phyloP scores from a whole-genome alignment of 37 sponge, comb jelly and placozoan species.

The Amphimedon queenslandica region DNA sequence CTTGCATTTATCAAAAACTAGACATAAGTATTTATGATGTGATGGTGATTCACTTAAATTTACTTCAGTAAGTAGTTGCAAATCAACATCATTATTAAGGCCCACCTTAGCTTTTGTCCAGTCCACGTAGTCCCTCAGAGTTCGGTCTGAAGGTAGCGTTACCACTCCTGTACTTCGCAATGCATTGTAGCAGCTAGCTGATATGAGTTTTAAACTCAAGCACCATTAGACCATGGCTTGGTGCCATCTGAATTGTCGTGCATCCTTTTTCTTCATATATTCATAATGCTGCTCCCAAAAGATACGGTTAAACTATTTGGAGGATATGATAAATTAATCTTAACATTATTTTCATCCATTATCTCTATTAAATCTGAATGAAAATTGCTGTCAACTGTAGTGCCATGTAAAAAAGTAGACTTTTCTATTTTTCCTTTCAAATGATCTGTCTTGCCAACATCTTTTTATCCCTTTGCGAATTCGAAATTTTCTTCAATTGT shows the following conservation, averaged over 20 bases:
- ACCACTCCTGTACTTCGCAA: constrained; percentile 26
- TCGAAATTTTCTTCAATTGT: constrained; percentile 2
- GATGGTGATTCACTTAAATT: constrained; percentile 9
- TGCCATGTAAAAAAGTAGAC: constrained; percentile 17
- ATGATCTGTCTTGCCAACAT: constrained; percentile 7
- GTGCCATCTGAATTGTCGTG: constrained; percentile 40
- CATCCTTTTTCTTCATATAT: constrained; percentile 23
- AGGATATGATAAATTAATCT: constrained; percentile 17
- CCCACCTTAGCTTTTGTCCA: constrained; percentile 16
- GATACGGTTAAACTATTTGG: constrained; percentile 35
- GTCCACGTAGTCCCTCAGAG: constrained; percentile 30
- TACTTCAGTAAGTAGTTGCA: constrained; percentile 29
- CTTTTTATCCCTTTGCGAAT: constrained; percentile 13
- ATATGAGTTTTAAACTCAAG: constrained; percentile 32
- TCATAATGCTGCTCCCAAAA: constrained; percentile 56
- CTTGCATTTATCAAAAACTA: constrained; percentile 30
- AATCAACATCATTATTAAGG: constrained; percentile 19
- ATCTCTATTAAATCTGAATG: constrained; percentile 34
- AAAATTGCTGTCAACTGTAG: constrained; percentile 9
- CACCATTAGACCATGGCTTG: constrained; percentile 52
- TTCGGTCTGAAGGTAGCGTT: constrained; percentile 34
- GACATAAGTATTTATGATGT: constrained; percentile 25
- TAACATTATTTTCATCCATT: constrained; percentile 16
- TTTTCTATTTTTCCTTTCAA: constrained; percentile 16
- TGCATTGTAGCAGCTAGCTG: constrained; percentile 32